These are phyloP conservation scores for Dexiosoma caninum DNA, from an alignment of 2,888 invertebrate species.

Conservation along the genomic window DNA sequence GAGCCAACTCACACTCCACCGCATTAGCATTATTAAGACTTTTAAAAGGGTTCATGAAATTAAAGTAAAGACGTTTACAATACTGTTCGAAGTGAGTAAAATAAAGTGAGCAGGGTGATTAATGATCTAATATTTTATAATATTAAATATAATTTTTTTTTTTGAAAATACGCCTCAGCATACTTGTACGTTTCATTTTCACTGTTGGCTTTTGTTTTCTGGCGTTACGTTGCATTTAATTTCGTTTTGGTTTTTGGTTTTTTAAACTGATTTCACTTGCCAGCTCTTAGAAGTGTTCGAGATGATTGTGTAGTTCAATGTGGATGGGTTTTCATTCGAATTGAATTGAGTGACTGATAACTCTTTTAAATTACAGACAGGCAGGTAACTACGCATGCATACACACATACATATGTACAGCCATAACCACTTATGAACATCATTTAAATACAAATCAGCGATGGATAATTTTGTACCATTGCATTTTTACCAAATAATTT, in stretches of 20 bases:
- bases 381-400: not conserved
- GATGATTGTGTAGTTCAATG: slow-evolving; percentile 46
- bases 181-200: not conserved
- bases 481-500: no score
- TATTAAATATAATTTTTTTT: slow-evolving; percentile 29
- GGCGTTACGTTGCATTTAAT: not conserved
- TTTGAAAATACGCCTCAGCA: slow-evolving; percentile 41
- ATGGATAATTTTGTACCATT: not conserved
- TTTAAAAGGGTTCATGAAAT: not conserved
- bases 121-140: slow-evolving; percentile 61
- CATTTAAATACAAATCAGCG: not conserved
- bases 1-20: not conserved
- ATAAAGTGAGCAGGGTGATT: slow-evolving; percentile 29
- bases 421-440: no score
- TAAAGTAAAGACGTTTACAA: slow-evolving; percentile 1
- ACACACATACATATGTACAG: not conserved
- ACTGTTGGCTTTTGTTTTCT: slow-evolving; percentile 39
- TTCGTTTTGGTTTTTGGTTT: slow-evolving; percentile 9
- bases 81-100: not conserved
- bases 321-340: slow-evolving; percentile 10
- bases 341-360: slow-evolving; percentile 61
- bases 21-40: not conserved
- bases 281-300: not conserved
- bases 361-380: slow-evolving; percentile 57
- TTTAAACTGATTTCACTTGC: not conserved